Conservation (phyloP, 1,140 invertebrate genomes). For the Parasteatoda tepidariorum region DNA sequence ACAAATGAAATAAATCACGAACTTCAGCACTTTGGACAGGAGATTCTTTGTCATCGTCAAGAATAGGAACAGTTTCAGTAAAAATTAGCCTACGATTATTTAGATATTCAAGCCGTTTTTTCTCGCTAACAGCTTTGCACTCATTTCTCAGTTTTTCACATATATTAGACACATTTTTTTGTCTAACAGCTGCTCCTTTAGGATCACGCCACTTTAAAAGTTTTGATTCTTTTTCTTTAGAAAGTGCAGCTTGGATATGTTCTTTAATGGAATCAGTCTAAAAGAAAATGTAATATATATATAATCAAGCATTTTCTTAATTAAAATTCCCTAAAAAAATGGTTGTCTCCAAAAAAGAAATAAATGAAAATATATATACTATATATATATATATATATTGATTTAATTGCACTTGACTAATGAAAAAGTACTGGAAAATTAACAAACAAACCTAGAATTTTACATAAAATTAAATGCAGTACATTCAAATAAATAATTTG, state of each 20-base stretch:
- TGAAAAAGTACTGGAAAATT: too few relatives aligned
- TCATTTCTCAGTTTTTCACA: background rate
- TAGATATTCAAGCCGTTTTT: constrained; percentile 25
- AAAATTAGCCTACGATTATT: constrained; percentile 38
- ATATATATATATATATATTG: too few relatives aligned
- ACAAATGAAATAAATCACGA: constrained; percentile 47
- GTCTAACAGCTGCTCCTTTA: background rate
- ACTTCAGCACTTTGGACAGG: constrained; percentile 6
- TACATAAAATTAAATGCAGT: too few relatives aligned
- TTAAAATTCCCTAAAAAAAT: too few relatives aligned
- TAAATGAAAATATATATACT: too few relatives aligned
- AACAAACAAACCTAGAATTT: too few relatives aligned
- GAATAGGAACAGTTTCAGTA: constrained; percentile 21
- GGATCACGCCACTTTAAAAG: constrained; percentile 18
- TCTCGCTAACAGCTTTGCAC: constrained; percentile 35
- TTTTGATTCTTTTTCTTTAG: background rate
- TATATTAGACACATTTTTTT: constrained; percentile 3
- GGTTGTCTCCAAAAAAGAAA: too few relatives aligned
- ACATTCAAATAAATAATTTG: too few relatives aligned
- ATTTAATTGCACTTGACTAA: too few relatives aligned
- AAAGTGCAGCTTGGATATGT: constrained; percentile 33
- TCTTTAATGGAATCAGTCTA: constrained; percentile 34
- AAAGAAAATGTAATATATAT: constrained; percentile 12
- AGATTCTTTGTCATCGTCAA: background rate
- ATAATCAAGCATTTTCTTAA: too few relatives aligned